Evolutionary conservation across 1,140 invertebrate species (phyloP).

Genomic region (Amyelois transitella): DNA sequence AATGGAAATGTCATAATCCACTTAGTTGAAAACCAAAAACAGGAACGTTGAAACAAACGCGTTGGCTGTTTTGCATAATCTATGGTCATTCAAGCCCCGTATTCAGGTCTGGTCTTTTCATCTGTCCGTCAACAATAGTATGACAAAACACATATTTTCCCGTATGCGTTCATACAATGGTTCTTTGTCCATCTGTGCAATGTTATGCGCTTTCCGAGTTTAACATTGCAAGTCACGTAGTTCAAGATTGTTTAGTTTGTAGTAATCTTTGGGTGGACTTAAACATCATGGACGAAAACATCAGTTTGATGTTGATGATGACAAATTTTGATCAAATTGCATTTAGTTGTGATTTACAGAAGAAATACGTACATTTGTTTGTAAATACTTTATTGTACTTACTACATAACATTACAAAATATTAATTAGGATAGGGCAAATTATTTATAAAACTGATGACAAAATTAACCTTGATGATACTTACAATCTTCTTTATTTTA

Average conservation of each 20-base stretch:
- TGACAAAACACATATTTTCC: slow-evolving; percentile 71
- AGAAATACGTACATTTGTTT: no score
- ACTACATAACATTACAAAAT: no score
- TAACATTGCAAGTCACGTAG: slow-evolving; percentile 26
- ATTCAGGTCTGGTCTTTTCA: slow-evolving; percentile 68
- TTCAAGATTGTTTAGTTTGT: not conserved
- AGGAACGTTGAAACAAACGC: slow-evolving; percentile 26
- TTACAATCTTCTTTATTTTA: not conserved
- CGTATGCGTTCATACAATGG: slow-evolving; percentile 61
- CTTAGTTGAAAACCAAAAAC: not conserved
- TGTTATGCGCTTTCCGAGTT: slow-evolving; percentile 31
- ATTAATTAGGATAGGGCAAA: no score
- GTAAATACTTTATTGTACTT: no score
- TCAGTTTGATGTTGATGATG: not conserved
- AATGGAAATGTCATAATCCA: no score
- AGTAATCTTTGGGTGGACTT: slow-evolving; percentile 9
- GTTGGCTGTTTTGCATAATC: slow-evolving; percentile 47
- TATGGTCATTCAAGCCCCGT: slow-evolving; percentile 40
- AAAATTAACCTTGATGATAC: no score
- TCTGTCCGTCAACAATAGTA: slow-evolving; percentile 66
- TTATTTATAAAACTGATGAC: no score
- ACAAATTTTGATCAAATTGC: no score
- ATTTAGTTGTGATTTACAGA: no score
- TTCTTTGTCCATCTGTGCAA: slow-evolving; percentile 33
- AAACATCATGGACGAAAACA: not conserved